Evolutionary conservation across 2,113 vertebrate species (phyloP).

Genomic region (rabbit (Oryctolagus cuniculus)): DNA sequence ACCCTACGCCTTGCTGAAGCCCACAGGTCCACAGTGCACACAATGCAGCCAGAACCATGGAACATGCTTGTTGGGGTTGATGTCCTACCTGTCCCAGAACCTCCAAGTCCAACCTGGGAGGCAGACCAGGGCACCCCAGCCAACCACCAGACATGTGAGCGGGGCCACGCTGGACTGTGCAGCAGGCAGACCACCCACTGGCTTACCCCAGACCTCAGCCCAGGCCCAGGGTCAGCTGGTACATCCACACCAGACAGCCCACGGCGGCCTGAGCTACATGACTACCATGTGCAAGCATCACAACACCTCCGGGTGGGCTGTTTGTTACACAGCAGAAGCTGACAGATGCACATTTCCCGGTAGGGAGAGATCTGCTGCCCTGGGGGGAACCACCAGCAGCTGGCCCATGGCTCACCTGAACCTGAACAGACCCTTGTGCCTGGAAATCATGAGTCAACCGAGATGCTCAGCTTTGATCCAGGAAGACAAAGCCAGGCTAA

Average conservation of each 20-base stretch:
- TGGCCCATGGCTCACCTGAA: not conserved
- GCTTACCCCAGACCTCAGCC: not conserved
- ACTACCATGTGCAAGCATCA: no score
- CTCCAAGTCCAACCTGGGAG: no score
- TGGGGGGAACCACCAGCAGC: not conserved
- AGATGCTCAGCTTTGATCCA: not conserved
- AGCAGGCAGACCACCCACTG: not conserved
- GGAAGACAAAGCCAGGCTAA: not conserved
- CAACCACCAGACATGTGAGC: not conserved
- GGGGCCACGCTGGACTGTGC: not conserved
- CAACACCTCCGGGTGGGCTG: not conserved
- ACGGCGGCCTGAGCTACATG: no score
- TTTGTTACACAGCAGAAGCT: not conserved
- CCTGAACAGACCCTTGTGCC: not conserved
- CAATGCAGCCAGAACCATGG: not conserved
- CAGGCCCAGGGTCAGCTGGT: not conserved
- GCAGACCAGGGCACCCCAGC: not conserved
- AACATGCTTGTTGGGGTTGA: not conserved
- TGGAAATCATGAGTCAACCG: not conserved
- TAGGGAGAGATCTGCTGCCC: not conserved
- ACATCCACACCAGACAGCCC: not conserved
- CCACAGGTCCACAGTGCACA: not conserved
- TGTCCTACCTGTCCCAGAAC: not conserved
- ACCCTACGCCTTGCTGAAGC: not conserved
- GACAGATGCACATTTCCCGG: not conserved